These are phyloP conservation scores for Drosophila bifasciata DNA, from an alignment of 1,140 invertebrate species.

Conservation along the genomic window DNA sequence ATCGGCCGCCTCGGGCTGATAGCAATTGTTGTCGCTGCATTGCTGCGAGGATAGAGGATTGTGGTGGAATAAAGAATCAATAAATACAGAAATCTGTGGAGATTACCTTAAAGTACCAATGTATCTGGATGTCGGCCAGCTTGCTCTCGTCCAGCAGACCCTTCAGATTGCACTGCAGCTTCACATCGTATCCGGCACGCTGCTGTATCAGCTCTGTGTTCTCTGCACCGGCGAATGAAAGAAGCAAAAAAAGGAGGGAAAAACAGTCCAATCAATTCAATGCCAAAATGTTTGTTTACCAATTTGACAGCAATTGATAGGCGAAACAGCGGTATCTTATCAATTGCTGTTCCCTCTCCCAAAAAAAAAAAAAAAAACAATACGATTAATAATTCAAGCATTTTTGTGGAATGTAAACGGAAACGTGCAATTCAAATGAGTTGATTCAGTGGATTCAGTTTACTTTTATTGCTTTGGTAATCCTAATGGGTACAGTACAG, in stretches of 20 bases:
- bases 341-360: slow-evolving; percentile 15
- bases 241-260: slow-evolving; percentile 17
- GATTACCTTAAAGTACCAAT: slow-evolving; percentile 79
- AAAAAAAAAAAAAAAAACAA: slow-evolving; percentile 33
- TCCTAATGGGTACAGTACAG: no score
- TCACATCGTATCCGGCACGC: slow-evolving; percentile 67
- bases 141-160: slow-evolving; percentile 64
- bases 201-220: slow-evolving; percentile 78
- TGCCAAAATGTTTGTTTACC: slow-evolving; percentile 41
- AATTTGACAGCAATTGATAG: slow-evolving; percentile 40
- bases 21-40: slow-evolving; percentile 74
- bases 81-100: neutral
- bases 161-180: slow-evolving; percentile 71
- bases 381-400: slow-evolving; percentile 43
- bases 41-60: slow-evolving; percentile 52
- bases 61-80: neutral
- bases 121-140: slow-evolving; percentile 63
- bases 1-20: slow-evolving; percentile 53
- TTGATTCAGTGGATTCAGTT: neutral
- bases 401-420: slow-evolving; percentile 38
- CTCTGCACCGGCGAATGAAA: slow-evolving; percentile 43
- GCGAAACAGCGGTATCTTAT: slow-evolving; percentile 65
- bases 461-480: no score
- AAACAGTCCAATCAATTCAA: slow-evolving; percentile 47
- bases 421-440: slow-evolving; percentile 22